Percentiles rank a stretch among this genome's conserved stretches.
phyloP scores from a whole-genome alignment of 2,113 vertebrate genomes.

The Pontoporia blainvillei region DNA sequence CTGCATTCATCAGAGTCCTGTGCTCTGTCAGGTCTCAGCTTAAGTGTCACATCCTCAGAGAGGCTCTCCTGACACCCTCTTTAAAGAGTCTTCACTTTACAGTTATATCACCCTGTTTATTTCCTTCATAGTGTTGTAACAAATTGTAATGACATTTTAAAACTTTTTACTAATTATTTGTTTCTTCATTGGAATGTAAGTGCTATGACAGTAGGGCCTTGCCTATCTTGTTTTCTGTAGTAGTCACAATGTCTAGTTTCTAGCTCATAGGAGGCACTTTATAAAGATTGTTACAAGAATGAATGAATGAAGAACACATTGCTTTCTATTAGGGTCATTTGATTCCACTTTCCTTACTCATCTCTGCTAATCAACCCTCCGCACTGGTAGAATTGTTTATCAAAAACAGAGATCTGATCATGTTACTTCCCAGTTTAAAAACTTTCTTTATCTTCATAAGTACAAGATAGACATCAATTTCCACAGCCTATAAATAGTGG shows the following conservation, averaged over 20 bases:
- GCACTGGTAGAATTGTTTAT: neutral
- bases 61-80: neutral
- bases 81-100: neutral
- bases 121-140: neutral
- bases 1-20: neutral
- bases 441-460: neutral
- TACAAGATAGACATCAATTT: neutral
- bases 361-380: neutral
- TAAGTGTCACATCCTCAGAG: neutral
- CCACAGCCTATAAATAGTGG: neutral
- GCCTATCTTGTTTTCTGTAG: neutral
- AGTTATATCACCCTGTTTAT: neutral
- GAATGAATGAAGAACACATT: neutral
- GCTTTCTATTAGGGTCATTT: neutral
- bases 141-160: neutral
- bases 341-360: neutral
- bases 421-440: neutral
- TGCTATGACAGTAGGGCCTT: neutral
- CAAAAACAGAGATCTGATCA: neutral
- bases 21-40: slow-evolving; percentile 12
- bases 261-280: neutral
- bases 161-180: neutral
- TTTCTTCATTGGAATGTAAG: neutral
- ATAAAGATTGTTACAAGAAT: neutral
- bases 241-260: neutral